These are phyloP conservation scores for Pungitius pungitius DNA, from an alignment of 2,113 vertebrate genomes.

Conservation along the genomic window DNA sequence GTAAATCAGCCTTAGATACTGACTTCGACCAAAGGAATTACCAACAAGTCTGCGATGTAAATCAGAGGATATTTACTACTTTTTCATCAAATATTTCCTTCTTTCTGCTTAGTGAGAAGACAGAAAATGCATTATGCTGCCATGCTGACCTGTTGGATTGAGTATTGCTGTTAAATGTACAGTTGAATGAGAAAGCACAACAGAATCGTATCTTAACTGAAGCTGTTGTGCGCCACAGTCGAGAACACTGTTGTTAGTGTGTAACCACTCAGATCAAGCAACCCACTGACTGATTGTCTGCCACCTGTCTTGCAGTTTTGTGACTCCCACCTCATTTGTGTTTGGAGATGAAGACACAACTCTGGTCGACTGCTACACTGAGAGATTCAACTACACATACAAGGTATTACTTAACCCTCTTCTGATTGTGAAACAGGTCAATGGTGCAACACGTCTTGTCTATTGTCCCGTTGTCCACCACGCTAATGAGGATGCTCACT, in stretches of 20 bases:
- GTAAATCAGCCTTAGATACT: not conserved
- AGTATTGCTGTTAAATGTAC: no score
- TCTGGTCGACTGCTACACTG: slow-evolving; percentile 81
- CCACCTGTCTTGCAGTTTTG: slow-evolving; percentile 77
- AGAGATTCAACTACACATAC: slow-evolving; percentile 92
- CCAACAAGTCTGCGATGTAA: not conserved
- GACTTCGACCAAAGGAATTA: not conserved
- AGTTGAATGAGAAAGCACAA: no score
- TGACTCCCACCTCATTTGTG: slow-evolving; percentile 86
- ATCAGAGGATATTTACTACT: no score
- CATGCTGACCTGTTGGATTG: no score
- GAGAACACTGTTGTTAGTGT: no score
- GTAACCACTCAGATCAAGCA: no score
- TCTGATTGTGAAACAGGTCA: not conserved
- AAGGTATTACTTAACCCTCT: slow-evolving; percentile 72
- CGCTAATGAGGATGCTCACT: not conserved
- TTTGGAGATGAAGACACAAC: slow-evolving; percentile 83
- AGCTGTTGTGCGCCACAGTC: no score
- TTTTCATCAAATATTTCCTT: no score
- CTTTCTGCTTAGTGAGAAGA: not conserved
- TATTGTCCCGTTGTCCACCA: not conserved
- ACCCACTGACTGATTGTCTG: not conserved
- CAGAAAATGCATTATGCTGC: no score
- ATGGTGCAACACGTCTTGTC: not conserved
- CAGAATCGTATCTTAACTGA: no score